Base-by-base conservation (phyloP, 2,888 invertebrate genomes). In the Tetragonula carbonaria region DNA sequence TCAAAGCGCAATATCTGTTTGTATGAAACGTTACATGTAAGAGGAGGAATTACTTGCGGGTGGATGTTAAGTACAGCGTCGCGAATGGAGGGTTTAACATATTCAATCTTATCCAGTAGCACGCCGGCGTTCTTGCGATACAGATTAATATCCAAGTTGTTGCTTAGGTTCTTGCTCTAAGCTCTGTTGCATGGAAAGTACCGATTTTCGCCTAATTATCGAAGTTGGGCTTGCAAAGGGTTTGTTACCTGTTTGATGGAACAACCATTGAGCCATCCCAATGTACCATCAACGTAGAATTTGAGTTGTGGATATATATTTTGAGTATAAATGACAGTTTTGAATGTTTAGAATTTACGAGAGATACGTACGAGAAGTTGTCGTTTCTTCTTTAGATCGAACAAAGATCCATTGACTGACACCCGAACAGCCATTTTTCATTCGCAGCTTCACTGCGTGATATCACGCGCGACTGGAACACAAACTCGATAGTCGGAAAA, bases 201-300 rank as follows among this genome's bases (percentile, higher is more conserved):
- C 65, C 38, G 51, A 53, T 74, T 74, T 65, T 74, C 63, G 65
- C 23, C 53, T 53, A 74, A 74, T 74, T 57, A 53, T 63, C 65
- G 16, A 38, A 74, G 38, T 74, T 74, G 5, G 53, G 74, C 38
- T 65, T 53, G n/a, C 23, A 0, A 11, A 8, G 45, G 59, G n/a
- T 74, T 53, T 23, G n/a, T 74, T 65, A 33, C 23, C 28, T 0
- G n/a, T 65, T 53, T 14, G 33, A 16, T 13, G 38, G 53, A 45
- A 38, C 53, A 63, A 50, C 51, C 65, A 18, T 38, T 16, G 18
- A 5, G 18, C 4, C 8, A 74, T 65, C 18, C 16, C 6, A 23
- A 18, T 6, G 18, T n/a, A 23, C 8, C 0, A 23, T n/a, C n/a
- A 53, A 71, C 71, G 16, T 4, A 8, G 38, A 45, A 38, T 38